Base-by-base conservation (phyloP, 2,113 vertebrate species). In the Pipra filicauda region DNA sequence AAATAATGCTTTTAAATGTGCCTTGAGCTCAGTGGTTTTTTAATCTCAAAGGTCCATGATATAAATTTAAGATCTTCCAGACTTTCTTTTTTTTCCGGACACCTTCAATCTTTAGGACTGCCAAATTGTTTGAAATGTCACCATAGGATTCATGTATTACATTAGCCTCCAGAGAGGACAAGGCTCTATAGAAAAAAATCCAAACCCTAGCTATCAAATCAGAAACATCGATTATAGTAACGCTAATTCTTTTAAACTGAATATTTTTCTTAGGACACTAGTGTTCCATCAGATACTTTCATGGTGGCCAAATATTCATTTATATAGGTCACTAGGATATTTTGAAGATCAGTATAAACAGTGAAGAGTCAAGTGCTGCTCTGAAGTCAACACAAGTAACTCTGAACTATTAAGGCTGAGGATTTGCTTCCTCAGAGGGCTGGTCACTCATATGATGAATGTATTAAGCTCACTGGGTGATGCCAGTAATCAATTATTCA, bases 381-480 rank as follows among this genome's bases (percentile, higher is more conserved):
- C 43, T 58, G 22, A 75, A 33, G 35, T 23, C 14, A 33, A 28
- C 6, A 4, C 44, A 55, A 6, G 43, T 41, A 39, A 58, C 33
- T 54, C 64, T 67, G 51, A 65, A 27, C 22, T 30, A 28, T 6
- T 6, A 5, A 85, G 4, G 15, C 10, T 39, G 31, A 83, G 44
- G 27, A 35, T 59, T 46, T 2, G 0, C 11, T 15, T 27, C 46
- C 78, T 74, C 12, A 26, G 30, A 82, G 7, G 11, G 24, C 11
- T 73, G 12, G 9, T 41, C 24, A 27, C 33, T 51, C 35, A 17
- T 13, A 2, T 7, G 31, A 33, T 5, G 0, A 1, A n/a, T 19
- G 18, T 9, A 10, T 39, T 23, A 9, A 59, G 5, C 21, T 69
- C n/a, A 28, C 57, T 41, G n/a, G 80, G 12, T 30, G 30, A 35